Conservation (phyloP, 1,140 invertebrate genomes). For the Hyles vespertilio region DNA sequence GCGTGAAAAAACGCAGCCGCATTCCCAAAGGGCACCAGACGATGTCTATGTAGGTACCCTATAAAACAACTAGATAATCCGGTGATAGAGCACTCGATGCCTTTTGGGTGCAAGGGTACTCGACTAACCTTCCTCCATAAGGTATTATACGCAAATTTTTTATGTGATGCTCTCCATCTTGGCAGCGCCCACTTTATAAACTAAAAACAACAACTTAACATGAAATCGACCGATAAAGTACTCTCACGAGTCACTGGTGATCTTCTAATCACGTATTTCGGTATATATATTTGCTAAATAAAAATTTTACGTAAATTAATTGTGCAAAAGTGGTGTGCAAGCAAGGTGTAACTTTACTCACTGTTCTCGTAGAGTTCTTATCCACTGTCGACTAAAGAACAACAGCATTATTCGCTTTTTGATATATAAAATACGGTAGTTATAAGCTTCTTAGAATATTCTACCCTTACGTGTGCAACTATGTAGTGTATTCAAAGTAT, state of each 20-base stretch:
- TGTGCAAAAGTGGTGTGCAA: too few relatives aligned
- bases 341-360: slow-evolving; percentile 41
- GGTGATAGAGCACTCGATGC: neutral
- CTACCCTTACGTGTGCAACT: slow-evolving; percentile 6
- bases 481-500: slow-evolving; percentile 3
- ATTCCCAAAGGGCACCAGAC: slow-evolving; percentile 17
- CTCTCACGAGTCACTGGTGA: neutral
- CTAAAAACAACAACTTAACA: slow-evolving; percentile 58
- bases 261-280: too few relatives aligned
- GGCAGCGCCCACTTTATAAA: slow-evolving; percentile 72
- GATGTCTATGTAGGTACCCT: slow-evolving; percentile 7
- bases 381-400: slow-evolving; percentile 49
- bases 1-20: slow-evolving; percentile 28
- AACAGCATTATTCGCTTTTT: slow-evolving; percentile 25
- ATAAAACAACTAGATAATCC: slow-evolving; percentile 10
- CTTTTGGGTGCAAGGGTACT: slow-evolving; percentile 13
- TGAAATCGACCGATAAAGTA: slow-evolving; percentile 5
- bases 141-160: slow-evolving; percentile 57
- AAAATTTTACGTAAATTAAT: too few relatives aligned
- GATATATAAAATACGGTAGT: neutral
- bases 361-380: slow-evolving; percentile 50
- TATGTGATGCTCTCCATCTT: slow-evolving; percentile 72
- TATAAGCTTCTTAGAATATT: too few relatives aligned
- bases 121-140: slow-evolving; percentile 67
- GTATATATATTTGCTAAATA: too few relatives aligned